Percentiles rank a stretch among this genome's conserved stretches.
These are phyloP conservation scores for Siniperca knerii DNA, from an alignment of 2,113 vertebrate species.

Conservation along the genomic window DNA sequence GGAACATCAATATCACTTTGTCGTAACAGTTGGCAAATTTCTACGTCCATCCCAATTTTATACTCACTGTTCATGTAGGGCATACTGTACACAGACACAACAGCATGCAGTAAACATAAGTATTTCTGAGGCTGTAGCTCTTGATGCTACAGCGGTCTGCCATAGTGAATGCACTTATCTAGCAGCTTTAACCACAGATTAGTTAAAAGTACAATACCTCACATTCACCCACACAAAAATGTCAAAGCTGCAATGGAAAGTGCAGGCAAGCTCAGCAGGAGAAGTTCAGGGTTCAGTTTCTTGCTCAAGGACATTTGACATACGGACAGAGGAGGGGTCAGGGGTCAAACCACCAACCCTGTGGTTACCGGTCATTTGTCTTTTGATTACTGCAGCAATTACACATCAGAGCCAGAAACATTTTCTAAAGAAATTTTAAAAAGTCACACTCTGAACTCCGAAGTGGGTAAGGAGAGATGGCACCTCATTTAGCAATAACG, in stretches of 20 bases:
- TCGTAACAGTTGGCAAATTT: neutral
- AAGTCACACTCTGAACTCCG: neutral
- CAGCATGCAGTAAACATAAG: neutral
- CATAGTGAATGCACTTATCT: neutral
- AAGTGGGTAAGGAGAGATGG: neutral
- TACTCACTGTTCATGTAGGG: neutral
- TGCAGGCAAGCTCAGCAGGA: neutral
- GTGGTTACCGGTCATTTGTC: neutral
- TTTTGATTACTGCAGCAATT: neutral
- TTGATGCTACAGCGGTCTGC: neutral
- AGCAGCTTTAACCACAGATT: neutral
- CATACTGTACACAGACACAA: neutral
- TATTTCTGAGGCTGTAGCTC: neutral
- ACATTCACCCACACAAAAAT: neutral
- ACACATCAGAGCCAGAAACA: slow-evolving; percentile 1
- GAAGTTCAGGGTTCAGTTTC: neutral
- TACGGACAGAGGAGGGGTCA: neutral
- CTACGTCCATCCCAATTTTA: neutral
- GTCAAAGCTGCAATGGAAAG: neutral
- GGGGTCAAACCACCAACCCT: neutral
- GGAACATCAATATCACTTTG: neutral
- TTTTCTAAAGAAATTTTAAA: neutral
- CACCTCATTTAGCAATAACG: no score
- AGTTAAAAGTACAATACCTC: neutral
- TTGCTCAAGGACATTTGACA: neutral